A percentile compares a stretch with the other conserved stretches of the same genome.
These are phyloP conservation scores for Chalcosyrphus nemorum DNA, from an alignment of 2,888 invertebrate genomes.

Conservation along the genomic window DNA sequence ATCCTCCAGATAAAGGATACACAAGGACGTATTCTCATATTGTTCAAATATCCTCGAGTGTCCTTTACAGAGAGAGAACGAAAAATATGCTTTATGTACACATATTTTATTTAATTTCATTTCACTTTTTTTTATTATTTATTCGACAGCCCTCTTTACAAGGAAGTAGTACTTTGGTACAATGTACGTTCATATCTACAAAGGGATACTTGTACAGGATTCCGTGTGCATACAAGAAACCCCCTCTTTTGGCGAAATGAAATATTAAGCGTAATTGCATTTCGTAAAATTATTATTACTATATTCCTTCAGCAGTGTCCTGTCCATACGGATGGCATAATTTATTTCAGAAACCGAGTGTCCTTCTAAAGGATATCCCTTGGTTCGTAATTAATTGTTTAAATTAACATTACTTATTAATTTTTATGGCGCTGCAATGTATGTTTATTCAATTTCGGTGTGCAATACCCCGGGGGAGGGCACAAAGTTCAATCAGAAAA, in stretches of 20 bases:
- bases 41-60: conserved; percentile 50
- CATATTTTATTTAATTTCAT: conserved; percentile 42
- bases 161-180: conserved; percentile 13
- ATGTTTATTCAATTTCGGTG: neutral
- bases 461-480: too few species aligned
- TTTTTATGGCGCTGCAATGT: conserved; percentile 51
- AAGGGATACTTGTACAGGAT: neutral
- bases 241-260: conserved; percentile 39
- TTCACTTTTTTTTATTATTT: neutral
- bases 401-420: conserved; percentile 63
- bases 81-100: conserved; percentile 49
- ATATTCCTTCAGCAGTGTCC: neutral
- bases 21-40: conserved; percentile 18
- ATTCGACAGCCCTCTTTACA: neutral
- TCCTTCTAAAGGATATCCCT: neutral
- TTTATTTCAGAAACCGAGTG: conserved; percentile 16
- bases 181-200: too few species aligned
- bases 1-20: conserved; percentile 10
- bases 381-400: conserved; percentile 50
- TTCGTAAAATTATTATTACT: conserved; percentile 54
- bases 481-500: neutral
- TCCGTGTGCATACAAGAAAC: neutral
- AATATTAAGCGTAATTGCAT: conserved; percentile 69
- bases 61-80: conserved; percentile 26
- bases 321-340: conserved; percentile 6